Evolutionary conservation across 2,888 invertebrate species (phyloP).

Genomic region (Oligia latruncula): DNA sequence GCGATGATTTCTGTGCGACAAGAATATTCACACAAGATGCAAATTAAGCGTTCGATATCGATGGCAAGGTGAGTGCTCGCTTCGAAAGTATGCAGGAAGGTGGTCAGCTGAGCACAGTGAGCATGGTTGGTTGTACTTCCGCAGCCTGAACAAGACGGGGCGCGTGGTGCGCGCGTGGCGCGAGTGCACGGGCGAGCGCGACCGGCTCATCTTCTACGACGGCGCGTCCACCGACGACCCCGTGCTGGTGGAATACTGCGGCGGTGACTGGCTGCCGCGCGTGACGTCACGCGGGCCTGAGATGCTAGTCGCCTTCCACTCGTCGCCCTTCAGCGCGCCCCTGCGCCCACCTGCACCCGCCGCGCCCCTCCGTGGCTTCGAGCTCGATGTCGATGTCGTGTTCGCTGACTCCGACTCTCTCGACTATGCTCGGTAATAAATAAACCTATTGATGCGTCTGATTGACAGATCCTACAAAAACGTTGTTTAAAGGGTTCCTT

Average conservation of each 20-base stretch:
- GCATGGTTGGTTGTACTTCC: neutral
- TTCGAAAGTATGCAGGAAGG: neutral
- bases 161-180: constrained; percentile 94
- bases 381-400: constrained; percentile 95
- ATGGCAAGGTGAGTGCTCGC: constrained; percentile 89
- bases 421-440: constrained; percentile 92
- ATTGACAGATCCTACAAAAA: neutral
- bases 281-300: constrained; percentile 93
- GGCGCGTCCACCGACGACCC: constrained; percentile 95
- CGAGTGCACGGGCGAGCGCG: constrained; percentile 95
- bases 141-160: constrained; percentile 92
- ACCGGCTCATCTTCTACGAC: constrained; percentile 96
- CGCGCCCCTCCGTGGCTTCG: constrained; percentile 94
- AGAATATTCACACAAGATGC: constrained; percentile 93
- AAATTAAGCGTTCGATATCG: constrained; percentile 91
- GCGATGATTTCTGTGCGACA: constrained; percentile 97
- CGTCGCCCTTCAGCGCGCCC: constrained; percentile 95
- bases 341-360: constrained; percentile 91
- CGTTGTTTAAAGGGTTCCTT: neutral
- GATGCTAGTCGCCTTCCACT: constrained; percentile 96
- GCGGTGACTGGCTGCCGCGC: constrained; percentile 95
- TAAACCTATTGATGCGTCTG: constrained; percentile 11
- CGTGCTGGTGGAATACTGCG: constrained; percentile 96
- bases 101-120: neutral
- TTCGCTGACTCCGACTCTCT: constrained; percentile 96